Percentiles rank a stretch among this genome's conserved stretches.
Conservation (phyloP, 1,140 invertebrate species). For the Aphidius ervi region DNA sequence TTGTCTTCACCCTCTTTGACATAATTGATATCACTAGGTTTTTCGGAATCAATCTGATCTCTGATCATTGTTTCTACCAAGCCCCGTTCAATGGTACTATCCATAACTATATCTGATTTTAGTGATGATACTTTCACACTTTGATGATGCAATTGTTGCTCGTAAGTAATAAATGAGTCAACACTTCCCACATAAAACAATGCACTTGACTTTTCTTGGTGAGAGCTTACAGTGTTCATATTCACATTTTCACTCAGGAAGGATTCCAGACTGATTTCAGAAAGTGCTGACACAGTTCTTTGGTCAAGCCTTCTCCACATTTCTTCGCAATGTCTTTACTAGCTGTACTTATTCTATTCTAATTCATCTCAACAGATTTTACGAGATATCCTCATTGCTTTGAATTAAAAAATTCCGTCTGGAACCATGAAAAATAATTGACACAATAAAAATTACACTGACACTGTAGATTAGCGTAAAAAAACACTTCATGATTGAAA, state of each 20-base stretch:
- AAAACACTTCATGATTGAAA: no score
- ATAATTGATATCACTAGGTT: conserved; percentile 21
- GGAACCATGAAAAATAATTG: no score
- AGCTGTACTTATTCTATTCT: no score
- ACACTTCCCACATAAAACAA: conserved; percentile 41
- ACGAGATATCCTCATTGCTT: no score
- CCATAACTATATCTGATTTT: conserved; percentile 6
- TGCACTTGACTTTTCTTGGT: conserved; percentile 37
- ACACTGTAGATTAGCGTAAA: no score
- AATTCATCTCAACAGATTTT: no score
- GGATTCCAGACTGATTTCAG: conserved; percentile 23
- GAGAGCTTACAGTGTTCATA: conserved; percentile 25
- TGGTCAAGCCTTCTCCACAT: conserved; percentile 49
- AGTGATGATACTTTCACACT: conserved; percentile 11
- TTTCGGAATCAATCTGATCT: conserved; percentile 1
- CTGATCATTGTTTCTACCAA: conserved; percentile 17
- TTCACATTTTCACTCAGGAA: conserved; percentile 39
- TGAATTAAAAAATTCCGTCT: no score
- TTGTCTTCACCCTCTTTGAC: conserved; percentile 39
- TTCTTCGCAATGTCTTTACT: conserved; percentile 3
- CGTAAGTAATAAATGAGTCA: conserved; percentile 40
- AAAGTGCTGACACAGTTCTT: conserved; percentile 44
- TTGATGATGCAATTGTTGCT: conserved; percentile 28
- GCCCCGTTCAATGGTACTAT: conserved; percentile 29
- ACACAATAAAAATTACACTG: no score